Base-by-base conservation (phyloP, 1,140 invertebrate genomes). In the Bathynomus jamesi region DNA sequence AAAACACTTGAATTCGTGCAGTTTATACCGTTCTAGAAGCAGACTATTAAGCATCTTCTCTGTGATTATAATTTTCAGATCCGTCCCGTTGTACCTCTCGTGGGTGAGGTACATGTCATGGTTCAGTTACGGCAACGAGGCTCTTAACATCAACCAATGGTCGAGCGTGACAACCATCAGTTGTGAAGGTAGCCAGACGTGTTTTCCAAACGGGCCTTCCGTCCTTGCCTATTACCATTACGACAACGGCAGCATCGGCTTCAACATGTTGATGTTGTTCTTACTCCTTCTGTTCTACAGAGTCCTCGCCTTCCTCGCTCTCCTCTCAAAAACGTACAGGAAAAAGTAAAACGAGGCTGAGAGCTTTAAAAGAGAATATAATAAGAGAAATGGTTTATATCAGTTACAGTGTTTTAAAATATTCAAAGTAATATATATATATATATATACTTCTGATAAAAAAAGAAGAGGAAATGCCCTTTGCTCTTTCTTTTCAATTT, bases 251-350 rank as follows among this genome's bases (percentile, higher is more conserved):
- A 84, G 92, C 80, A 86, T 93, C 76, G 81, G 82, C 53, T 83
- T 86, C 71, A 91, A 95, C 79, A 86, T 93, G 24, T 76, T 87
- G 3, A 85, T 87, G 69, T 83, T 96, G 78, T 79, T 88, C 30
- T 79, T 84, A 11, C 84, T 96, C 0, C 89, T 94, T 69, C 78
- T 92, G n/a, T 85, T 84, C 0, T 93, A 94, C 80, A 82, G 94
- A 76, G 79, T 90, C 0, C 79, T 92, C 4, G 92, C 92, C 0
- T 94, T 90, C 82, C 76, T 93, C 27, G 87, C 88, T 0, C 46
- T 69, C 8, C 53, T 61, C 7, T 60, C 67, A 5, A 69, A 69
- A 69, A 69, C 67, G n/a, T 69, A 61, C n/a, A 53, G 67, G 28
- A 29, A 61, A 69, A 61, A 27, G 60, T 21, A 53, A 53, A 53